Conservation (phyloP, 2,113 vertebrate species). For the Hippotragus niger region DNA sequence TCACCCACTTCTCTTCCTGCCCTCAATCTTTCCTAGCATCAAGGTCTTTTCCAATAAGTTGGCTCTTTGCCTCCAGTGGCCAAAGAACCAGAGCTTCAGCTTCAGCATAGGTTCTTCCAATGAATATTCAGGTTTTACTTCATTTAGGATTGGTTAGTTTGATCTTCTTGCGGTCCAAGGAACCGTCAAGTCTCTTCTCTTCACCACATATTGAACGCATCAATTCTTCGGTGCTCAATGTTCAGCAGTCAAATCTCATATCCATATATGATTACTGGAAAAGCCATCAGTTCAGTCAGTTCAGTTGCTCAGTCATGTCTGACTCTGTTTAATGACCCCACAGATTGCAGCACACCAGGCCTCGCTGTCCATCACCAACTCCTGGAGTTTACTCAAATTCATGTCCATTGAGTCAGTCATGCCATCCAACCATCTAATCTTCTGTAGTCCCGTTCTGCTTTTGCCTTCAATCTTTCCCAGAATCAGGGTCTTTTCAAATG, state of each 20-base stretch:
- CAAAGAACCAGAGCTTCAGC: background rate
- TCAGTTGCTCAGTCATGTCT: background rate
- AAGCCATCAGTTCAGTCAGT: background rate
- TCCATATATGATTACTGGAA: background rate
- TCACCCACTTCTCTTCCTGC: background rate
- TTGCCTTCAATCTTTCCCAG: background rate
- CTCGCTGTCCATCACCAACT: background rate
- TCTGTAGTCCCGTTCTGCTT: fast-evolving
- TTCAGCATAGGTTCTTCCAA: background rate
- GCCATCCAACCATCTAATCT: background rate
- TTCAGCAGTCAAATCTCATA: background rate
- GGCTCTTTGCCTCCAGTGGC: background rate
- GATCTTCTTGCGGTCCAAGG: background rate
- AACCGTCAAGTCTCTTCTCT: background rate
- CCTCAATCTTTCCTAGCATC: background rate
- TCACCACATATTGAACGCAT: fast-evolving
- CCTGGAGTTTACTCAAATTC: background rate
- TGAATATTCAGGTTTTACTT: background rate
- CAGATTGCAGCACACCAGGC: background rate
- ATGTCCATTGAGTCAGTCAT: background rate
- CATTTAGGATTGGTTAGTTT: background rate
- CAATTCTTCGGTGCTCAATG: fast-evolving
- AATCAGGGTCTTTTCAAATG: background rate
- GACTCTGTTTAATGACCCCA: background rate
- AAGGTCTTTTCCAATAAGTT: background rate